phyloP scores from a whole-genome alignment of 1,140 invertebrate species.

The Hylaeus volcanicus region DNA sequence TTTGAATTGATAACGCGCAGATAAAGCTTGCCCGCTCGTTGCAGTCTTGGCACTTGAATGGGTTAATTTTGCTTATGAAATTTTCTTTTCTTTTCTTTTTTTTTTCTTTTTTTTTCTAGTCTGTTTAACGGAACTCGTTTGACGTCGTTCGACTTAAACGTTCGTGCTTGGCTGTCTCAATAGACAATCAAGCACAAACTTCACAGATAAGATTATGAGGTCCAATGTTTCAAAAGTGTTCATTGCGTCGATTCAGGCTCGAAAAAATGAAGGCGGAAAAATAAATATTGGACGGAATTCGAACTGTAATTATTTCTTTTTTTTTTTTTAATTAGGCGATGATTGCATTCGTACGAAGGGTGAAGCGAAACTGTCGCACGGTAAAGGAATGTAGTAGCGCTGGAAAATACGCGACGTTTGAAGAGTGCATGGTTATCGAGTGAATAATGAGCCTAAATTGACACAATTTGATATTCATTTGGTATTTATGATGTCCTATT shows the following conservation, averaged over 20 bases:
- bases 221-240: conserved; percentile 35
- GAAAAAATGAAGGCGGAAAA: background rate
- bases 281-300: background rate
- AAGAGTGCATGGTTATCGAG: background rate
- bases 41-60: conserved; percentile 26
- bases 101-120: background rate
- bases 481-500: conserved; percentile 57
- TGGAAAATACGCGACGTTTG: background rate
- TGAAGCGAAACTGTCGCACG: background rate
- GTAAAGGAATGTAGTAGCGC: background rate
- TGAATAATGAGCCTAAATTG: conserved; percentile 26
- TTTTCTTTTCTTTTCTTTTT: background rate
- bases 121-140: conserved; percentile 9
- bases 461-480: conserved; percentile 39
- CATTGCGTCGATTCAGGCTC: conserved; percentile 47
- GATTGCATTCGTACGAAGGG: no score
- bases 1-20: background rate
- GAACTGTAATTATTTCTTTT: no score
- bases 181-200: conserved; percentile 56
- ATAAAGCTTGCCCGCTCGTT: background rate
- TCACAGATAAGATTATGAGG: conserved; percentile 45
- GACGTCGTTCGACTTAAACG: conserved; percentile 19
- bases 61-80: conserved; percentile 17
- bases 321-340: no score
- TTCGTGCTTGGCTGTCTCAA: conserved; percentile 52